phyloP scores from a whole-genome alignment of 92 coral and sea anemone species.

The Parazoanthus swiftii region DNA sequence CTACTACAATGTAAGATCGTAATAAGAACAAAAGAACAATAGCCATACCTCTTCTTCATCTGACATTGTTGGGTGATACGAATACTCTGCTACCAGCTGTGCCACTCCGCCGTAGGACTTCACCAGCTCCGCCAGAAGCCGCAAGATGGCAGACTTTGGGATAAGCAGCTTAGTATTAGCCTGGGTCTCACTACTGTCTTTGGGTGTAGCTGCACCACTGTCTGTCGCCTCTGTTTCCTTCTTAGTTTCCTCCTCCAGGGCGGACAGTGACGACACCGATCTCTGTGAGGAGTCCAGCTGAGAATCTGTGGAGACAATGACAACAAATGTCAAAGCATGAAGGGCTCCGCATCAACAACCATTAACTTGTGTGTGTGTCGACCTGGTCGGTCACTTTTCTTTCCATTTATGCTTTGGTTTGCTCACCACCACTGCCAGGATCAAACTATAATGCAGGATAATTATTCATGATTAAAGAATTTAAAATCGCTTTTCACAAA shows the following conservation, averaged over 20 bases:
- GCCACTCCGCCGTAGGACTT: slow-evolving; percentile 95
- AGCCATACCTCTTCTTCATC: slow-evolving; percentile 66
- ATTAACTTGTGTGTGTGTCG: no score
- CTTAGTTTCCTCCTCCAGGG: slow-evolving; percentile 44
- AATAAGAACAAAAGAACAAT: no score
- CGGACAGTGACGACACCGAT: slow-evolving; percentile 39
- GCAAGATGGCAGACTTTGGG: slow-evolving; percentile 82
- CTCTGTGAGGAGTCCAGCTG: slow-evolving; percentile 63
- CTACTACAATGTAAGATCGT: no score
- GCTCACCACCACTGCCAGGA: no score
- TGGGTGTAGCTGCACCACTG: slow-evolving; percentile 48
- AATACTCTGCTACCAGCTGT: slow-evolving; percentile 91
- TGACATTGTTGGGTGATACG: slow-evolving; percentile 62
- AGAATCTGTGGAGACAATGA: slow-evolving; percentile 41
- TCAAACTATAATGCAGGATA: no score
- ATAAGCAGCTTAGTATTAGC: slow-evolving; percentile 71
- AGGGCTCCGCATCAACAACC: no score
- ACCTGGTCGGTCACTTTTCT: no score
- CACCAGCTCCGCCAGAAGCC: slow-evolving; percentile 87
- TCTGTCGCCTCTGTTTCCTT: slow-evolving; percentile 46
- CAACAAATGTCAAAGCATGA: neutral
- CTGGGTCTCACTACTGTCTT: slow-evolving; percentile 54
- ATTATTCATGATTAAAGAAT: no score
- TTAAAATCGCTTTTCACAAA: neutral
- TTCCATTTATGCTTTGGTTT: no score